A percentile compares a stretch with the other conserved stretches of the same genome.
Evolutionary conservation across 1,140 invertebrate genomes (phyloP).

Genomic region (Sinella curviseta): DNA sequence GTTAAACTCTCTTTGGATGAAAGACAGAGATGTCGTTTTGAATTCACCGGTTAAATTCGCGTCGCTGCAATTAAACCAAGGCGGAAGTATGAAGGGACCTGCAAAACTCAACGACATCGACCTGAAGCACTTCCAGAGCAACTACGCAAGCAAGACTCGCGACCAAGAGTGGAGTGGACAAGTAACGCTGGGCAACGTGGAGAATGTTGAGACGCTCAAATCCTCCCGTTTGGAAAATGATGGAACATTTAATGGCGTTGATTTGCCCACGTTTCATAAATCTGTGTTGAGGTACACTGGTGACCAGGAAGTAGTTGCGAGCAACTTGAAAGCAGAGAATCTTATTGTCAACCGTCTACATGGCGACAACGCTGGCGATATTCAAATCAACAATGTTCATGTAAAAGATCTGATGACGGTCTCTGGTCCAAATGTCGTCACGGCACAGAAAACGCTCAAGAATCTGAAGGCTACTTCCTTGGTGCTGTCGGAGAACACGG

Average conservation of each 20-base stretch:
- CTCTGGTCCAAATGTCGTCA: neutral
- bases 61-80: neutral
- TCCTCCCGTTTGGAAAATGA: neutral
- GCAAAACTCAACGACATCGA: constrained; percentile 16
- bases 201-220: neutral
- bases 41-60: neutral
- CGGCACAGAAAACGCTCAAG: neutral
- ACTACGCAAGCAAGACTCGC: constrained; percentile 22
- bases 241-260: neutral
- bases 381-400: neutral
- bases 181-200: neutral
- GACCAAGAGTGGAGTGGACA: constrained; percentile 28
- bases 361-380: neutral
- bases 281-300: neutral
- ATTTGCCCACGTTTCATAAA: neutral
- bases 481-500: neutral
- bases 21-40: neutral
- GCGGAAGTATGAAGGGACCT: neutral
- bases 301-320: neutral
- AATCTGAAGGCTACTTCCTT: neutral
- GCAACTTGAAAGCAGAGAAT: neutral
- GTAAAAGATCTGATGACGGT: neutral
- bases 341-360: neutral
- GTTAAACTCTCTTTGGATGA: neutral
- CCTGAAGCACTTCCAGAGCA: constrained; percentile 7